Evolutionary conservation across 2,113 vertebrate species (phyloP), one percentile per base, ranked within the genome.

Genomic region (Pungitius pungitius): DNA sequence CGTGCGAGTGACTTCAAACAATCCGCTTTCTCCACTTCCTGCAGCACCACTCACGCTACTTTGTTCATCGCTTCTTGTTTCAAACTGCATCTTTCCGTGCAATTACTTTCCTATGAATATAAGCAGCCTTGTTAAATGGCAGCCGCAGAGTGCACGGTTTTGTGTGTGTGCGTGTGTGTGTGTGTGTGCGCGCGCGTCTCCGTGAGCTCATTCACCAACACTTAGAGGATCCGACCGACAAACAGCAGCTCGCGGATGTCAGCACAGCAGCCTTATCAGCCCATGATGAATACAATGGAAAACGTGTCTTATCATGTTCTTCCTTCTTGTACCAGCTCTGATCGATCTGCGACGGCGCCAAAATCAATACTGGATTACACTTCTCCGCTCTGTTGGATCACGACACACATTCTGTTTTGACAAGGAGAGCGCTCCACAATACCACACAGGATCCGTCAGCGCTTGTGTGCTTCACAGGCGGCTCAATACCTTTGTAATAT

Each of bases 351-450:
- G 83, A 37, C 89, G 59, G 68, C 87, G 60, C 78, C 1, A 15
- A 87, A 88, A 92, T 92, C 91, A 92, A 92, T 92, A 90, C 87
- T 59, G 71, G 68, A 88, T 90, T 87, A 83, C 91, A 90, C 90
- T 90, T 91, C 90, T 90, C 90, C 87, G 85, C 89, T 90, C 82
- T 76, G 80, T 81, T 81, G 84, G 73, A 87, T 88, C 84, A 74
- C 75, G 26, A 82, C 81, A 83, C 78, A 78, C 82, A 14, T 82
- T 88, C 69, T 83, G 84, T 87, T 90, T 84, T 86, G 87, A 90
- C 86, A 81, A 49, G 82, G 45, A 77, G 71, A 80, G 73, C 73
- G 66, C 80, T 86, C 65, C 80, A 86, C 81, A 84, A 82, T 77
- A 69, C 83, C 74, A 69, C 78, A 57, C 71, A 56, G 15, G 27